Evolutionary conservation across 2,113 vertebrate genomes (phyloP).

Genomic region (Gracilinanus agilis): DNA sequence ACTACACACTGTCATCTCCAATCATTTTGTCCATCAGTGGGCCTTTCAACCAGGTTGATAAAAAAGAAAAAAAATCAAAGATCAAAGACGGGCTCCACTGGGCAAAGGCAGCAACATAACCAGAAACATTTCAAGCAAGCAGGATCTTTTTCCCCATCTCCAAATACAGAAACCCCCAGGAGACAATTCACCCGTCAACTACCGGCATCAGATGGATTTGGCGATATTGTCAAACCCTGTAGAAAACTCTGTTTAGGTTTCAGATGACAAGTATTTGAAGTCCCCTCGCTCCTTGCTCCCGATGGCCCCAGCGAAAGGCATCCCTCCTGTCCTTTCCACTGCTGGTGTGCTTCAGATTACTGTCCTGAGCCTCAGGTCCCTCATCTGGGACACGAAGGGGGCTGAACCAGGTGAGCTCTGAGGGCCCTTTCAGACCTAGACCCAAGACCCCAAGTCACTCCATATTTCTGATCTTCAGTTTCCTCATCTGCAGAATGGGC

Average conservation of each 20-base stretch:
- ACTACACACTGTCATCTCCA: conserved; percentile 13
- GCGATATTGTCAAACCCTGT: conserved; percentile 58
- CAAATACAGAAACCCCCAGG: not conserved
- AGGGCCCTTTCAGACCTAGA: too few relatives aligned
- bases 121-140: not conserved
- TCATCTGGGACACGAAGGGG: not conserved
- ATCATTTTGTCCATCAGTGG: conserved; percentile 4
- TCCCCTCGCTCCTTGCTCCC: conserved; percentile 47
- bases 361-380: too few relatives aligned
- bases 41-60: conserved; percentile 57
- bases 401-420: too few relatives aligned
- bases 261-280: conserved; percentile 49
- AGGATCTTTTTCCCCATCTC: not conserved
- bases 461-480: too few relatives aligned
- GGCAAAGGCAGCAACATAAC: not conserved
- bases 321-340: not conserved
- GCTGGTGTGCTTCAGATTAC: not conserved
- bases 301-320: not conserved
- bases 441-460: too few relatives aligned
- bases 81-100: conserved; percentile 50
- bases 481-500: not conserved
- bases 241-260: conserved; percentile 69
- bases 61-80: not conserved
- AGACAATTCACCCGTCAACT: conserved; percentile 35
- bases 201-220: conserved; percentile 74